phyloP scores from a whole-genome alignment of 2,797 vertebrate species.

The Periparus ater region DNA sequence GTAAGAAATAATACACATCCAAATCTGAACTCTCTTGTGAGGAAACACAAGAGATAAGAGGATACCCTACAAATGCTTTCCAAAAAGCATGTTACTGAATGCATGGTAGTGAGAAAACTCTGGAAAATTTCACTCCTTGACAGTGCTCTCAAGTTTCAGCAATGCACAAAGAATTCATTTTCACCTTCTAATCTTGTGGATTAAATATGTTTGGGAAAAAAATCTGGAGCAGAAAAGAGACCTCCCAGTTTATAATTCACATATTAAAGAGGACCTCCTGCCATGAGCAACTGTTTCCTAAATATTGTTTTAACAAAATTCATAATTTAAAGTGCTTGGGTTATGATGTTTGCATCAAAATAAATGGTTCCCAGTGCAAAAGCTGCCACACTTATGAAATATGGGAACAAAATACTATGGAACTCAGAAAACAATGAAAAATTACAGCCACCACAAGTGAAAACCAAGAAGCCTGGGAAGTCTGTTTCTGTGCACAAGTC shows the following conservation, averaged over 20 bases:
- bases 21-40: neutral
- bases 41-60: neutral
- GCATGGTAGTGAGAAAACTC: neutral
- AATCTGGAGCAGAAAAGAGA: neutral
- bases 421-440: constrained; percentile 8
- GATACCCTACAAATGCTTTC: neutral
- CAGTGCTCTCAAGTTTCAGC: constrained; percentile 16
- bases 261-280: constrained; percentile 8
- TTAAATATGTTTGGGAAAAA: constrained; percentile 17
- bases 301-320: constrained; percentile 3
- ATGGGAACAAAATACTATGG: neutral
- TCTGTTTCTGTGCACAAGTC: neutral
- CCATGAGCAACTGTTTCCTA: neutral
- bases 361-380: constrained; percentile 1
- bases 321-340: neutral
- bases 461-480: neutral
- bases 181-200: constrained; percentile 34
- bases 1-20: neutral
- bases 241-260: constrained; percentile 18
- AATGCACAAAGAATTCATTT: constrained; percentile 23
- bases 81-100: neutral
- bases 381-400: neutral
- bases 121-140: constrained; percentile 19
- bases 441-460: neutral
- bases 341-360: constrained; percentile 27